phyloP scores from a whole-genome alignment of 2,888 invertebrate genomes.

The Tyria jacobaeae region DNA sequence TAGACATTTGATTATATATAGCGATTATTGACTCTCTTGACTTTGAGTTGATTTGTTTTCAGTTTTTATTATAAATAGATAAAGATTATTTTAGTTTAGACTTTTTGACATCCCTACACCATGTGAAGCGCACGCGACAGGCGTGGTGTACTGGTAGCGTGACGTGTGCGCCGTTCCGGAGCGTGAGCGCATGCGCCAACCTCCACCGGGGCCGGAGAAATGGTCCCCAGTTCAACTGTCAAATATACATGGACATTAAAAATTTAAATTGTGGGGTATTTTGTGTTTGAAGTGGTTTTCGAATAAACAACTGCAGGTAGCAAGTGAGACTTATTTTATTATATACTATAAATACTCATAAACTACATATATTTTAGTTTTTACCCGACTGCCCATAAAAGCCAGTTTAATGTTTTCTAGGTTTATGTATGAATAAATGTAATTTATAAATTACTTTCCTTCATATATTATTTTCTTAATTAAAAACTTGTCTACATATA shows the following conservation, averaged over 20 bases:
- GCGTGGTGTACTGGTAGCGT: slow-evolving; percentile 64
- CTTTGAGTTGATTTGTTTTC: too few relatives aligned
- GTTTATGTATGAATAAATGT: too few relatives aligned
- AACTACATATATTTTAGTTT: too few relatives aligned
- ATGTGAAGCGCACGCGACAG: slow-evolving; percentile 54
- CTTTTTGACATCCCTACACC: slow-evolving; percentile 16
- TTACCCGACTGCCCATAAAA: too few relatives aligned
- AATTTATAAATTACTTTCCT: too few relatives aligned
- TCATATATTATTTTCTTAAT: too few relatives aligned
- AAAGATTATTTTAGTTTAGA: not conserved
- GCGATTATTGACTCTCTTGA: too few relatives aligned
- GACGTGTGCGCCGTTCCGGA: slow-evolving; percentile 79
- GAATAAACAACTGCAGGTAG: not conserved
- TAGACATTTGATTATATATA: too few relatives aligned
- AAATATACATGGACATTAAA: slow-evolving; percentile 29
- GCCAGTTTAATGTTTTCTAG: too few relatives aligned
- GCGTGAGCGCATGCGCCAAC: slow-evolving; percentile 61
- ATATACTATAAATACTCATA: too few relatives aligned
- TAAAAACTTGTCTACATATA: too few relatives aligned
- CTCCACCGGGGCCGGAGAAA: slow-evolving; percentile 43
- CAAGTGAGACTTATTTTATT: not conserved
- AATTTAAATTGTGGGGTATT: slow-evolving; percentile 4
- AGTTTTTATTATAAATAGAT: not conserved
- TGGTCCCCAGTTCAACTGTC: slow-evolving; percentile 49
- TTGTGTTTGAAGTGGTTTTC: not conserved